These are phyloP conservation scores for Temnothorax unifasciatus DNA, from an alignment of 2,888 invertebrate genomes.

Conservation along the genomic window DNA sequence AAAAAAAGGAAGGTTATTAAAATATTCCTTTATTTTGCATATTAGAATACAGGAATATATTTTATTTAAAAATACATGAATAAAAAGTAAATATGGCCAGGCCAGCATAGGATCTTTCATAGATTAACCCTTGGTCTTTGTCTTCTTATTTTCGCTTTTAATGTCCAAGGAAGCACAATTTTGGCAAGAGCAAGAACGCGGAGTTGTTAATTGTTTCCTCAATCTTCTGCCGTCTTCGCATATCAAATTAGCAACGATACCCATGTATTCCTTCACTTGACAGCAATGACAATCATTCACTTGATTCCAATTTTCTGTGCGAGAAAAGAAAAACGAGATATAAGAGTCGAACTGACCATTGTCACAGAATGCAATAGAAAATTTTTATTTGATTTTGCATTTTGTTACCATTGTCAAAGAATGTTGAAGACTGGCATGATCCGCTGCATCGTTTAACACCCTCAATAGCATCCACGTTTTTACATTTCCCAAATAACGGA, in stretches of 20 bases:
- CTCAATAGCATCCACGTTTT: constrained; percentile 88
- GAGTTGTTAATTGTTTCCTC: constrained; percentile 80
- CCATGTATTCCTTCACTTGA: constrained; percentile 80
- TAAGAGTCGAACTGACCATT: neutral
- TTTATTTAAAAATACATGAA: constrained; percentile 5
- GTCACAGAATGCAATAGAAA: neutral
- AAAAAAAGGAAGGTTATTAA: neutral
- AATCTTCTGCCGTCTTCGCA: constrained; percentile 86
- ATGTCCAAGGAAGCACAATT: constrained; percentile 71
- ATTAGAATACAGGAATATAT: neutral
- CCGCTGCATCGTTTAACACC: constrained; percentile 92
- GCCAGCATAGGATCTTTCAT: neutral
- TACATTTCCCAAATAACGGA: constrained; percentile 89
- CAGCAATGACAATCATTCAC: constrained; percentile 83
- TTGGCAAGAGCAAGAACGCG: constrained; percentile 84
- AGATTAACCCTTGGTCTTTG: constrained; percentile 29
- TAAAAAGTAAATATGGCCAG: neutral
- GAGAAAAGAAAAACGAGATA: neutral
- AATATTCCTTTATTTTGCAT: neutral
- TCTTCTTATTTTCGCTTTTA: constrained; percentile 23
- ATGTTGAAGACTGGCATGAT: constrained; percentile 90
- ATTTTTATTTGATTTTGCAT: constrained; percentile 58
- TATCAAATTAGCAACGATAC: constrained; percentile 84
- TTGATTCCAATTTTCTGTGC: constrained; percentile 79
- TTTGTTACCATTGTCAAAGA: constrained; percentile 90